Conservation (phyloP, 2,797 vertebrate species). For the Pseudochromis fuscus region DNA sequence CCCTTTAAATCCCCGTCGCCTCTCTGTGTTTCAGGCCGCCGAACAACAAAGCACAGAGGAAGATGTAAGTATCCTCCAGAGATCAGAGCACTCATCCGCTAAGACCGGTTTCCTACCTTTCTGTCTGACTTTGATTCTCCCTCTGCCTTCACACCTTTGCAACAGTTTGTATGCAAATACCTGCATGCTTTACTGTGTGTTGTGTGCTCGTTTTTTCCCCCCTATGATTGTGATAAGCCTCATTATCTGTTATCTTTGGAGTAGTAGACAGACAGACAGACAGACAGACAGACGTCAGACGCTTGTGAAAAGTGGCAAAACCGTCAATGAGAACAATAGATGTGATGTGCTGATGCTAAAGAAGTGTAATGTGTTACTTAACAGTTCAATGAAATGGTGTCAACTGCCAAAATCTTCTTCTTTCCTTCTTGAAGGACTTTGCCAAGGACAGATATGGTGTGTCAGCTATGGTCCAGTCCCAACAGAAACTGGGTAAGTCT, state of each 20-base stretch:
- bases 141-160: conserved; percentile 44
- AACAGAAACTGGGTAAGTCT: conserved; percentile 95
- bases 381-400: conserved; percentile 18
- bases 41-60: conserved; percentile 86
- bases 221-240: conserved; percentile 43
- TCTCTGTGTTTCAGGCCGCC: conserved; percentile 80
- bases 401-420: neutral
- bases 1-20: conserved; percentile 34
- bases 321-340: conserved; percentile 18
- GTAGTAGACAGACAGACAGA: conserved; percentile 56
- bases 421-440: conserved; percentile 88
- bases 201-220: conserved; percentile 31
- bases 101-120: conserved; percentile 16
- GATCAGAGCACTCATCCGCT: conserved; percentile 23
- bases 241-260: conserved; percentile 59
- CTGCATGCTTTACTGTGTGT: conserved; percentile 16
- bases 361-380: conserved; percentile 22
- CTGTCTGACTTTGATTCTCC: conserved; percentile 26
- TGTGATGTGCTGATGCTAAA: neutral
- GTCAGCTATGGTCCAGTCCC: conserved; percentile 93
- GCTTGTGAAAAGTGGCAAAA: conserved; percentile 20
- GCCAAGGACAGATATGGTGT: conserved; percentile 96
- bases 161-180: conserved; percentile 56
- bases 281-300: conserved; percentile 45
- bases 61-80: conserved; percentile 83